Evolutionary conservation across 2,113 vertebrate genomes (phyloP).

Genomic region (Marcusenius ussheri): DNA sequence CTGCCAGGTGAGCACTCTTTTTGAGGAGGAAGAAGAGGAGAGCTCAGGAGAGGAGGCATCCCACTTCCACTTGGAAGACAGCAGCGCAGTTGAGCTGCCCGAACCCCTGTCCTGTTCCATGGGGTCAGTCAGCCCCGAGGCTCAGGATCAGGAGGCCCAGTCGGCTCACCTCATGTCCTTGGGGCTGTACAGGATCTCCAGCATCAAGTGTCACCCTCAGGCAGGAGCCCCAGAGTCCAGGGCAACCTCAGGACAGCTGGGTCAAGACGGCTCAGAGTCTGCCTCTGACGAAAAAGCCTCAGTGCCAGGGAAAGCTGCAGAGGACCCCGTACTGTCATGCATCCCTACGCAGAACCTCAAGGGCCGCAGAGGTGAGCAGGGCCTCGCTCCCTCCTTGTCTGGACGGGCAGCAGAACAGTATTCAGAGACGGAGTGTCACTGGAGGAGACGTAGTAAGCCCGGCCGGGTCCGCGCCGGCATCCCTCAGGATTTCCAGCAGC

Average conservation of each 20-base stretch:
- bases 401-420: conserved; percentile 33
- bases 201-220: conserved; percentile 32
- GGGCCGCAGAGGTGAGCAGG: conserved; percentile 2
- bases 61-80: conserved; percentile 45
- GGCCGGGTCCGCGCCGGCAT: conserved; percentile 24
- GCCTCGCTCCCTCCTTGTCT: conserved; percentile 45
- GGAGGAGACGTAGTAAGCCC: conserved; percentile 30
- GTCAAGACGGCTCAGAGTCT: conserved; percentile 23
- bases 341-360: conserved; percentile 16
- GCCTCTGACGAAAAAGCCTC: conserved; percentile 3
- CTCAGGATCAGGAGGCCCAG: conserved; percentile 51
- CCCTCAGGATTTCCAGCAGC: conserved; percentile 34
- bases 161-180: conserved; percentile 58
- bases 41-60: conserved; percentile 35
- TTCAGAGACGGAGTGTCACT: conserved; percentile 48
- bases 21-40: conserved; percentile 42
- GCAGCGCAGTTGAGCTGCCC: conserved; percentile 18
- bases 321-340: conserved; percentile 20
- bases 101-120: conserved; percentile 33
- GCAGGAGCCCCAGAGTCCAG: neutral
- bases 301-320: neutral
- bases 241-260: neutral
- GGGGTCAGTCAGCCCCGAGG: conserved; percentile 25
- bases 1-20: conserved; percentile 55
- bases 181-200: conserved; percentile 46